Evolutionary conservation across 2,113 vertebrate species (phyloP).

Genomic region (Ariopsis seemanni): DNA sequence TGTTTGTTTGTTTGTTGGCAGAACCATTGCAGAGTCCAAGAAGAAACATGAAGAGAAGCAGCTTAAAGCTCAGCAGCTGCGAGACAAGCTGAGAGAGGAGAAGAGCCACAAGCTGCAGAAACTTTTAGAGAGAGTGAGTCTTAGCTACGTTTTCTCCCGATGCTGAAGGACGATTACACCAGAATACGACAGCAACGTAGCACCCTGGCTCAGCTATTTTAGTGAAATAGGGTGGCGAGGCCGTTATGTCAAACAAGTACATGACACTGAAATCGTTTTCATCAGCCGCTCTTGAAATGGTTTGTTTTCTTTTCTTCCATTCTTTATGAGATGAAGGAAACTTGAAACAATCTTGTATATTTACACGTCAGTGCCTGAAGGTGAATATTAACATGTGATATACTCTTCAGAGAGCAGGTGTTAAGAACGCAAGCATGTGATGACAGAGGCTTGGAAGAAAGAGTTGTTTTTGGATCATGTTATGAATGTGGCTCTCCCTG

Average conservation of each 20-base stretch:
- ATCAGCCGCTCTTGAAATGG: conserved; percentile 50
- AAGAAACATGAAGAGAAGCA: conserved; percentile 99
- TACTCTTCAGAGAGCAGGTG: conserved; percentile 26
- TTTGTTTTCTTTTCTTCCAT: conserved; percentile 43
- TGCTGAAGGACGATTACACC: conserved; percentile 60
- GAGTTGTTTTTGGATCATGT: neutral
- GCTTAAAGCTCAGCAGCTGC: conserved; percentile 96
- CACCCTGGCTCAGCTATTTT: conserved; percentile 55
- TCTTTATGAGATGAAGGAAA: conserved; percentile 30
- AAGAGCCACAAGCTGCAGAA: conserved; percentile 97
- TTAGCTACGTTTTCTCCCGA: conserved; percentile 38
- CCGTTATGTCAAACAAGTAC: conserved; percentile 58
- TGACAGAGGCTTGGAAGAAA: conserved; percentile 3
- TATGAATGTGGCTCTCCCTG: neutral
- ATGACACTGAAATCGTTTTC: conserved; percentile 55
- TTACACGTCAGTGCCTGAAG: conserved; percentile 26
- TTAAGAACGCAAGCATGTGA: conserved; percentile 32
- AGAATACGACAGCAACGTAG: conserved; percentile 63
- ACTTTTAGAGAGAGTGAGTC: conserved; percentile 91
- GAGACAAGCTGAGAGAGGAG: conserved; percentile 96
- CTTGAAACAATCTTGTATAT: conserved; percentile 42
- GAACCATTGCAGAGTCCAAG: conserved; percentile 99
- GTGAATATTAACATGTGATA: conserved; percentile 26
- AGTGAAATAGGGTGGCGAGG: conserved; percentile 61
- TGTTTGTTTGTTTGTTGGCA: conserved; percentile 66